Evolutionary conservation across 1,140 invertebrate species (phyloP).

Genomic region (Yoshiicerus persimilis): DNA sequence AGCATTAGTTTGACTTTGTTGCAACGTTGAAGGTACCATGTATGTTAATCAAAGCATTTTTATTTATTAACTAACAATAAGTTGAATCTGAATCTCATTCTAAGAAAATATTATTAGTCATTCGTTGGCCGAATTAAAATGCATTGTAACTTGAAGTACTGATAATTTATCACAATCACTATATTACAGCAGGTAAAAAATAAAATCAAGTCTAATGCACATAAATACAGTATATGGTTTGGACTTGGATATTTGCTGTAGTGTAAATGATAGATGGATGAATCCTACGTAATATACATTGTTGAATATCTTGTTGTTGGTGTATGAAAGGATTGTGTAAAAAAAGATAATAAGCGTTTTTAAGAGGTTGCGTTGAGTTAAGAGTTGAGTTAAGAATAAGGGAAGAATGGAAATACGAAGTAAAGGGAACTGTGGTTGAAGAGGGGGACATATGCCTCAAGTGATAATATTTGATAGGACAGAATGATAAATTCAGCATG

Average conservation of each 20-base stretch:
- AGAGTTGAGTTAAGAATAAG: not conserved
- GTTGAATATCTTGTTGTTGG: not conserved
- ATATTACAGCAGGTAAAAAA: not conserved
- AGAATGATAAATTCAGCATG: conserved; percentile 38
- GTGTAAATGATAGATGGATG: not conserved
- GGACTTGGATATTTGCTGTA: not conserved
- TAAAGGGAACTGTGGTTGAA: not conserved
- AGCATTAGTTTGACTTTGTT: not conserved
- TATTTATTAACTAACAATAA: not conserved
- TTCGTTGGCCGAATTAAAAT: not conserved
- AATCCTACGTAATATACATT: not conserved
- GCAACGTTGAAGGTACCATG: not conserved
- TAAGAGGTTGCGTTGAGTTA: not conserved
- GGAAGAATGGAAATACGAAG: conserved; percentile 5
- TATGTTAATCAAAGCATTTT: not conserved
- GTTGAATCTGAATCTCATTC: not conserved
- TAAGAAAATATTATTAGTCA: not conserved
- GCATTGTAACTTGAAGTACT: not conserved
- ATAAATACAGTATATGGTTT: not conserved
- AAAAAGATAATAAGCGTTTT: not conserved
- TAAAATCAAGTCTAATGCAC: not conserved
- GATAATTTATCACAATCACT: not conserved
- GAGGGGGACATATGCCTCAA: conserved; percentile 19
- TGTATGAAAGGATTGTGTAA: not conserved
- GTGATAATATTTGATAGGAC: conserved; percentile 36